Evolutionary conservation across 2,797 vertebrate species (phyloP), one percentile per base, ranked within the genome.

Genomic region (Gymnoscopelus braueri): DNA sequence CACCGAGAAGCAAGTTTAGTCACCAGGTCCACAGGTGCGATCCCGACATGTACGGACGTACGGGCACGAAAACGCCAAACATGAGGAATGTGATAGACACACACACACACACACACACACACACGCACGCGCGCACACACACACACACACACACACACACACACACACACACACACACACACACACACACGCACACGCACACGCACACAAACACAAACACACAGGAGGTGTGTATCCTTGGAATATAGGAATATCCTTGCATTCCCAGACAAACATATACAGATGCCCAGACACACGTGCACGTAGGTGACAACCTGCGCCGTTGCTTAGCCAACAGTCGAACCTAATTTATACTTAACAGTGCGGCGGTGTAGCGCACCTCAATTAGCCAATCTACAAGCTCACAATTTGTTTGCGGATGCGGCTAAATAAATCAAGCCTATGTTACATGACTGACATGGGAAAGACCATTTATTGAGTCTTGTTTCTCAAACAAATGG

Each of bases 391-490:
- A 7, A 44, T 44, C 39, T 9, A 44, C 39, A 44, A 44, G 39
- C 39, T 44, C 39, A 44, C 39, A 44, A 44, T 44, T 44, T 44
- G 39, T 44, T 44, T 44, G 39, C 8, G 7, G 39, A 44, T 44
- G 39, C 6, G 39, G 39, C 39, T 44, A 9, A 6, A 44, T 44
- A 44, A 44, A 44, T 44, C 39, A 44, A 44, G 39, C 39, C 39
- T 44, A 9, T 2, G 39, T 44, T 44, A 44, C 12, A 51, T 6
- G n/a, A 4, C 49, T 14, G 23, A 69, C 65, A 49, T 19, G 49
- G 56, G 66, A 80, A 81, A 65, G 60, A 65, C 14, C 19, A 82
- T 78, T 72, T 48, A 58, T 14, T 58, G 10, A 67, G 39, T 2
- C 13, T 4, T 19, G 59, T 56, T 75, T 63, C 64, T 76, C 63